Conservation (phyloP, 64 coral and sea anemone genomes). For the Pocillopora damicornis region DNA sequence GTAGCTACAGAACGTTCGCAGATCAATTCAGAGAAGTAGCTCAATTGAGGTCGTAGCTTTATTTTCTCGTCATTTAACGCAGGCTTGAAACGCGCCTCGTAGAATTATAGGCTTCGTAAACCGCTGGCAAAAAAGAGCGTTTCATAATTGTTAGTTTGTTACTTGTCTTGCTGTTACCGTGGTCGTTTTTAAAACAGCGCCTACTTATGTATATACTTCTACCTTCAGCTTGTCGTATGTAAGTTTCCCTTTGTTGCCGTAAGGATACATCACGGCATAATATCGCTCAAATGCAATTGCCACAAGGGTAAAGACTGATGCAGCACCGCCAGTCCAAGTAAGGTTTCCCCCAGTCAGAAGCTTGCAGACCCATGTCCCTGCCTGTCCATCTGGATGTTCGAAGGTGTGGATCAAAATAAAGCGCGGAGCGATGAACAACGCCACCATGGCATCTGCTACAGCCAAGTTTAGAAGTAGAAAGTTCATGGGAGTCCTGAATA, state of each 20-base stretch:
- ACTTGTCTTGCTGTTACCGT: too few relatives aligned
- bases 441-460: constrained; percentile 25
- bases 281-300: constrained; percentile 31
- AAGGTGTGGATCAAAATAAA: constrained; percentile 18
- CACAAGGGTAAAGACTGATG: constrained; percentile 18
- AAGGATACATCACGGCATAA: constrained; percentile 29
- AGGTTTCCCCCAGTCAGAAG: constrained; percentile 15
- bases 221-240: constrained; percentile 21
- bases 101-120: too few relatives aligned
- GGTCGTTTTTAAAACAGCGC: too few relatives aligned
- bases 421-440: constrained; percentile 9
- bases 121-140: too few relatives aligned
- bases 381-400: constrained; percentile 12
- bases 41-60: too few relatives aligned
- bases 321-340: constrained; percentile 26
- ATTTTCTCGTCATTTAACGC: too few relatives aligned
- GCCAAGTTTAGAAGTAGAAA: constrained; percentile 21
- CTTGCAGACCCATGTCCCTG: constrained; percentile 19
- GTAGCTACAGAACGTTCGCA: too few relatives aligned
- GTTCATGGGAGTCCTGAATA: constrained; percentile 16
- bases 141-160: too few relatives aligned
- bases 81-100: too few relatives aligned
- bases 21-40: too few relatives aligned
- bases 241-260: constrained; percentile 20
- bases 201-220: neutral